Base-by-base conservation (phyloP, 2,797 vertebrate species). In the Leptodactylus fallax region DNA sequence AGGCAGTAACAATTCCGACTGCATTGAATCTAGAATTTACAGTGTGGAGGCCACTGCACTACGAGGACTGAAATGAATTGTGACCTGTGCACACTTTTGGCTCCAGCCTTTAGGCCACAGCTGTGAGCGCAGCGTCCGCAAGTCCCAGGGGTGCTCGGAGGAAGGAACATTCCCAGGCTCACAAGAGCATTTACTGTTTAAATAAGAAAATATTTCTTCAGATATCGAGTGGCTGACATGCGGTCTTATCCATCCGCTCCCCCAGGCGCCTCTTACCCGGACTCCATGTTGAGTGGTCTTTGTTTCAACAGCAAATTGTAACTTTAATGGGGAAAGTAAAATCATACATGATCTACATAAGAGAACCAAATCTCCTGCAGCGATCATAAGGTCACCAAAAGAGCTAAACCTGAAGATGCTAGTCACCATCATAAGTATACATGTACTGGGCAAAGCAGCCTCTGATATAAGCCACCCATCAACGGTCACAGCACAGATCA, bases 141-240 rank as follows among this genome's bases (percentile, higher is more conserved):
- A 51, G 25, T 74, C 61, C 71, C 60, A 19, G 23, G 61, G 60
- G 84, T 36, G 71, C 7, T 21, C 25, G 19, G 49, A 51, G 8
- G 76, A 81, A 80, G n/a, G 76, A 58, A 87, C 63, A 10, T 87
- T 85, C 88, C 82, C 85, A 89, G 88, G 87, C 78, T 77, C 83
- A 71, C 19, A 3, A 60, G 23, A 76, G 61, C 60, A 23, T 69
- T 58, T 83, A 83, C 60, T 79, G 49, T 84, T 79, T 88, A 88
- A 84, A 71, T 25, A 67, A 83, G 65, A 81, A 85, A 79, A 81
- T 74, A 74, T 80, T 85, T 88, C 51, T 88, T 49, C 9, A 72
- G 76, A 79, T 84, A 84, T 84, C 63, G 19, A 61, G 21, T 55
- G 23, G 23, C 77, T 53, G 55, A 67, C 60, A 36, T 67, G 10